Evolutionary conservation across 2,888 invertebrate genomes (phyloP), one percentile per base, ranked within the genome.

Genomic region (Ophioninae sp.): DNA sequence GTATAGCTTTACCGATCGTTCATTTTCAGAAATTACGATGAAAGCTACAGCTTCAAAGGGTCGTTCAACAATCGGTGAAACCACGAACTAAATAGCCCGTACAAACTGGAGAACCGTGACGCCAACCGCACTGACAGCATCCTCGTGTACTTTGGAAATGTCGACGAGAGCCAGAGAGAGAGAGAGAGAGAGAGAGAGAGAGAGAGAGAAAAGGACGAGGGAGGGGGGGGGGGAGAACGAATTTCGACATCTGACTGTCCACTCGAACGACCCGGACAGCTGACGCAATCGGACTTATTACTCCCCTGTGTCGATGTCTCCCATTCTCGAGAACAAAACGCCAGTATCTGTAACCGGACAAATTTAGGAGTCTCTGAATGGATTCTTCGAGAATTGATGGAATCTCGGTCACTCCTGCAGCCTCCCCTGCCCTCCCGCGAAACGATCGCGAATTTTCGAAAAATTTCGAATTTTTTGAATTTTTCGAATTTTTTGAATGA

Each of bases 281-380:
- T 89, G 89, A 87, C 89, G 89, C 88, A 87, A 89, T 89, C 85
- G 85, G 86, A 88, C 88, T 89, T 88, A 88, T 88, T 88, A 86
- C 86, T 86, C 88, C 88, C 88, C 80, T 85, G 87, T 82, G 67
- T 61, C 30, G 63, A 65, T 13, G 64, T 78, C 61, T 59, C 74
- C 59, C 58, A 56, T 81, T 61, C 83, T 79, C 81, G 76, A 81
- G 72, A 72, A 74, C 72, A 64, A 78, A 65, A 74, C 75, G 51
- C 58, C 41, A 10, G 41, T 68, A 10, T 78, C 39, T 61, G 0
- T 68, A 61, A 13, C 37, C 23, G 44, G 56, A 64, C 37, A 23
- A 39, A 71, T 78, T 63, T 56, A 72, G 64, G 61, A 72, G 71
- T 64, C 22, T 51, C 63, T 37, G 63, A 77, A 69, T 39, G 56